Evolutionary conservation across 2,113 vertebrate species (phyloP), one percentile per base, ranked within the genome.

Genomic region (Siphamia tubifer): DNA sequence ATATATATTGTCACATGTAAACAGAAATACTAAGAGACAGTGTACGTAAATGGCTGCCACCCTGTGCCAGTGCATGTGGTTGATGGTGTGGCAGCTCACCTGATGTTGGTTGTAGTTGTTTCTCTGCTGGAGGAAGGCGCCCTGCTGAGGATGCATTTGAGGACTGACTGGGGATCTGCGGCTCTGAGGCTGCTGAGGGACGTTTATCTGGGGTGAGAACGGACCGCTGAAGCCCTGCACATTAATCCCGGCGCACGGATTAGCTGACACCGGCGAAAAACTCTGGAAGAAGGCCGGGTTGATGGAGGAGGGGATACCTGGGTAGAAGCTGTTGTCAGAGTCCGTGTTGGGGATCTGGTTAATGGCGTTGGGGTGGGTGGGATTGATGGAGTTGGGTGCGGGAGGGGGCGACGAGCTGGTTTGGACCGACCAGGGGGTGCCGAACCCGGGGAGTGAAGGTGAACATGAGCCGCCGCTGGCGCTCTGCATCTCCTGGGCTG

Each of bases 71-170:
- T 53, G 27, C 7, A 2, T 48, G 47, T 68, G 63, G 31, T 55
- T 8, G 0, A 13, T 21, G 64, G 0, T 31, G 1, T 8, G 36
- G 53, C 28, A 28, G 44, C 88, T 90, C 92, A 97, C 96, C 96
- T 96, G 96, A 79, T 97, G 96, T 88, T 95, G 95, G 94, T 96
- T 96, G 77, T 96, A 95, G 79, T 94, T 94, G 93, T 94, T 97
- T 81, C 95, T 90, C 91, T 96, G 96, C 89, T 96, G 96, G 54
- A 96, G 92, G 82, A 94, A 96, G 68, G 93, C 93, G 36, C 94
- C 94, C 86, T 94, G 95, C 91, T 94, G 94, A 72, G 87, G 95
- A 19, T 90, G 90, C 78, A 95, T 93, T 91, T 96, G 95, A 39
- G 96, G 95, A 79, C 95, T 96, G 74, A 94, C 94, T 7, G 96